phyloP scores from a whole-genome alignment of 2,888 invertebrate species.

The Eristalis arbustorum region DNA sequence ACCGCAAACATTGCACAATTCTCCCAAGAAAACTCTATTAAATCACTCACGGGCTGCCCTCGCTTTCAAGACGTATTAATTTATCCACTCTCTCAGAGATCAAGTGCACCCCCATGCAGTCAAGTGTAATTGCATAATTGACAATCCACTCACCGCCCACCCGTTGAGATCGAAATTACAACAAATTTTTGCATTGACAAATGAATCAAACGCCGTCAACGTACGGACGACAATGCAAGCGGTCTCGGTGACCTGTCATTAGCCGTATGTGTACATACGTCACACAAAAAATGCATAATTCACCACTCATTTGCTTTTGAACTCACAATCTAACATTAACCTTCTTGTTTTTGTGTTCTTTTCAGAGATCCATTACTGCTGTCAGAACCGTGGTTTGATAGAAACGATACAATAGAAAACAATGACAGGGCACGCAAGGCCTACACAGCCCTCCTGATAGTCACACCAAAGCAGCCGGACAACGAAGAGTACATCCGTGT shows the following conservation, averaged over 20 bases:
- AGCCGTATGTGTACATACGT: conserved; percentile 1
- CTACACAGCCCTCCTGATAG: conserved; percentile 92
- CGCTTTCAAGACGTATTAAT: conserved; percentile 23
- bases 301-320: background rate
- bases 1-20: background rate
- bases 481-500: conserved; percentile 89
- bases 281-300: conserved; percentile 2
- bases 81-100: conserved; percentile 48
- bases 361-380: conserved; percentile 83
- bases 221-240: background rate
- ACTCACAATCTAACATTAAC: conserved; percentile 2
- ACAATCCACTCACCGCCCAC: conserved; percentile 58
- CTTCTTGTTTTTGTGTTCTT: conserved; percentile 55
- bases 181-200: conserved; percentile 37
- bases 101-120: conserved; percentile 4
- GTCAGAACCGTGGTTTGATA: conserved; percentile 92
- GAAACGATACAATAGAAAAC: conserved; percentile 88
- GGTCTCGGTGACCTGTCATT: conserved; percentile 9
- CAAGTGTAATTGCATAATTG: conserved; percentile 57
- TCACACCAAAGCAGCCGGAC: conserved; percentile 91
- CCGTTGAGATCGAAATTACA: conserved; percentile 31
- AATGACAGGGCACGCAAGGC: conserved; percentile 92
- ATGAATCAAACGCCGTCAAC: conserved; percentile 34
- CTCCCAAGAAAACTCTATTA: background rate
- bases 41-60: background rate